Evolutionary conservation across 2,888 invertebrate genomes (phyloP).

Genomic region (Lycaena phlaeas): DNA sequence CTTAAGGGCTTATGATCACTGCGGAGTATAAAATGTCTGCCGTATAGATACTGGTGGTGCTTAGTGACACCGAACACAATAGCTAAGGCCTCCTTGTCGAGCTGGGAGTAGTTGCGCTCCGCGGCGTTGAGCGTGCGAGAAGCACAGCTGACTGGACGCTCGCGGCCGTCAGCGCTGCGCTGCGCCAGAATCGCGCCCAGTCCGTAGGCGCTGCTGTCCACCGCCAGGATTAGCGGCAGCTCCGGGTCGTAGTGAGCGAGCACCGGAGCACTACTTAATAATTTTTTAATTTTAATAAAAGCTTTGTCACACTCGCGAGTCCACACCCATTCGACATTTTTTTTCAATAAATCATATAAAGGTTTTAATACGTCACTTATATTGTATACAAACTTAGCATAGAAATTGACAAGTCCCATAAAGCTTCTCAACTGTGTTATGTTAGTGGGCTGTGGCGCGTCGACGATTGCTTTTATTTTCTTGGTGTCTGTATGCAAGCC

Average conservation of each 20-base stretch:
- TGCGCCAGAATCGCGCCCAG: conserved; percentile 10
- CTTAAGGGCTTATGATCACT: conserved; percentile 44
- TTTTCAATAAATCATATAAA: conserved; percentile 11
- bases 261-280: conserved; percentile 6
- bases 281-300: conserved; percentile 10
- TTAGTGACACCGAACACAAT: conserved; percentile 19
- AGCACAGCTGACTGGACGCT: conserved; percentile 19
- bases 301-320: conserved; percentile 10
- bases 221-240: conserved; percentile 11
- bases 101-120: conserved; percentile 23
- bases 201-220: conserved; percentile 10
- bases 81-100: conserved; percentile 23
- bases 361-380: conserved; percentile 10
- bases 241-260: conserved; percentile 15
- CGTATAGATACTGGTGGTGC: conserved; percentile 21
- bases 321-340: conserved; percentile 9
- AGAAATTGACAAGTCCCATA: conserved; percentile 13
- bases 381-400: conserved; percentile 10
- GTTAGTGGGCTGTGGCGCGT: conserved; percentile 10
- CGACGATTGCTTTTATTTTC: conserved; percentile 3
- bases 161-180: conserved; percentile 12
- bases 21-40: conserved; percentile 19
- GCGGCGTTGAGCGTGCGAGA: conserved; percentile 21
- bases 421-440: conserved; percentile 15
- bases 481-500: no score